phyloP scores from a whole-genome alignment of 2,113 vertebrate species.

The Athene cunicularia region DNA sequence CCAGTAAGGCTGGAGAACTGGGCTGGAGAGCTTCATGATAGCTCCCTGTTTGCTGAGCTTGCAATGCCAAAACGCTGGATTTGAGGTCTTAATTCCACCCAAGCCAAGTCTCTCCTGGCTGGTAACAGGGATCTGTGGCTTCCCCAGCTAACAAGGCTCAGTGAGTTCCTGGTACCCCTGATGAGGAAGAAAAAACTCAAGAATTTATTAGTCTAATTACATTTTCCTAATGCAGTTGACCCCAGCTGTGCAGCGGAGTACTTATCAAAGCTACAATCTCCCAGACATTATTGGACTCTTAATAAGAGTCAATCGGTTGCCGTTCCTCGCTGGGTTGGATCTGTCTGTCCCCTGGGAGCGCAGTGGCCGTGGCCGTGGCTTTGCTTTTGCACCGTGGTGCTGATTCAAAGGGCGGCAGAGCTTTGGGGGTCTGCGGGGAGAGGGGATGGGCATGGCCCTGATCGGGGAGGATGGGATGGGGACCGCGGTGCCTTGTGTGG shows the following conservation, averaged over 20 bases:
- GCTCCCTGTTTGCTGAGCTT: background rate
- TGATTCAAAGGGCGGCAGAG: background rate
- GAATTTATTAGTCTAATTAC: slow-evolving; percentile 72
- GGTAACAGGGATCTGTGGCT: background rate
- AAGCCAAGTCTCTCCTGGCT: background rate
- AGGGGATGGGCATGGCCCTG: background rate
- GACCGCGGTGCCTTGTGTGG: rapidly evolving
- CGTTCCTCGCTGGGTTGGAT: background rate
- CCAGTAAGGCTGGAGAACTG: background rate
- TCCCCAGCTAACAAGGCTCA: background rate
- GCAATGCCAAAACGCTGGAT: background rate
- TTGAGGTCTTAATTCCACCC: background rate
- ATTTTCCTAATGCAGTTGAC: slow-evolving; percentile 66
- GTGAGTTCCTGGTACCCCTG: background rate
- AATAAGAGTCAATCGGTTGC: slow-evolving; percentile 46
- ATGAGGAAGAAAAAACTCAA: background rate
- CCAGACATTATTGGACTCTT: slow-evolving; percentile 30
- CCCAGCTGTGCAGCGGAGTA: background rate
- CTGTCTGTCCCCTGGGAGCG: background rate
- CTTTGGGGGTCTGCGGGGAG: background rate
- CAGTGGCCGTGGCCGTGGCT: rapidly evolving
- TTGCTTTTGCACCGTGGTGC: background rate
- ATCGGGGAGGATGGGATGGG: rapidly evolving
- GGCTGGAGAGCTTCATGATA: background rate
- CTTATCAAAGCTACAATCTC: slow-evolving; percentile 52